Base-by-base conservation (phyloP, 2,797 vertebrate genomes). In the Australoheros facetus region DNA sequence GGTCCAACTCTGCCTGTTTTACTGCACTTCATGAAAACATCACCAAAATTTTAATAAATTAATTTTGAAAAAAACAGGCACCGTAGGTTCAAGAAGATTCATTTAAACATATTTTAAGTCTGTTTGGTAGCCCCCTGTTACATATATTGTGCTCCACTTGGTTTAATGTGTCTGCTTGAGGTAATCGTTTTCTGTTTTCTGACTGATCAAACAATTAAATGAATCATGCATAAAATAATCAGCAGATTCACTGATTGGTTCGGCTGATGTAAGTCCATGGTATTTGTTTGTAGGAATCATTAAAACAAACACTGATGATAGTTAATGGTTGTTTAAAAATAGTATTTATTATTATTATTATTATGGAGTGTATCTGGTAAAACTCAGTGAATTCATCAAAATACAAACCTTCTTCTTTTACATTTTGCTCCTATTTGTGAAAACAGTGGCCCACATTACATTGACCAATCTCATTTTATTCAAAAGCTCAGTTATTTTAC, bases 91-190 rank as follows among this genome's bases (percentile, higher is more conserved):
- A 5, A 42, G 42, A 1, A 5, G 5, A 16, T 48, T 16, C 45
- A 48, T 16, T 48, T 48, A 17, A 48, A 48, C 14, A 17, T 14
- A 17, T 48, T 48, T 48, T 6, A 48, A 48, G 14, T 17, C 45
- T 48, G 16, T 48, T 17, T 48, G 14, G 45, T 17, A 48, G 45
- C 16, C 45, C 45, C 45, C 14, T 48, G 16, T 48, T 16, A 28
- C 23, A 1, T 0, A 0, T 23, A 42, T 1, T 42, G 37, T 0
- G 14, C 37, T 23, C n/a, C 37, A 26, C 37, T 4, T 62, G 7
- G 13, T 64, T 64, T 45, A 11, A 45, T 45, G 23, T 64, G 60
- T 64, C 21, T 48, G 21, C 23, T 26, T 45, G 42, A 26, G 0
- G 23, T 14, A 23, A 66, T 66, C 23, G 17, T 45, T 19, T 28